Evolutionary conservation across 2,888 invertebrate species (phyloP), one percentile per base, ranked within the genome.

Genomic region (Odontocolon sp.): DNA sequence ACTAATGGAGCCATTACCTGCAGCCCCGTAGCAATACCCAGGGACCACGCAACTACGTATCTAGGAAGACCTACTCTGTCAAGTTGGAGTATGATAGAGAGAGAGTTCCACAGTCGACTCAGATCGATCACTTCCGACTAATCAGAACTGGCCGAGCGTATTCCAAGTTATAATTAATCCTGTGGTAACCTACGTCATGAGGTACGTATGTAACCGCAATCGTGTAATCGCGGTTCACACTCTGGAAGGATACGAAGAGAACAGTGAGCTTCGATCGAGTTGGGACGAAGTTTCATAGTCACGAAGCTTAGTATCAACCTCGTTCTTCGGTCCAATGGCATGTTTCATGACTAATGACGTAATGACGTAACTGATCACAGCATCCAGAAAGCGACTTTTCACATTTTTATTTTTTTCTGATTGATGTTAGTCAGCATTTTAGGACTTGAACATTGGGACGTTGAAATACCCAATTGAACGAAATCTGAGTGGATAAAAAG

Each of bases 121-220:
- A 81, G 84, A 88, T 88, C 86, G 87, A 87, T 88, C 84, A 85
- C 83, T 78, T 82, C 81, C 82, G 80, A 79, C 81, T 87, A 86
- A 86, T 87, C 86, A 84, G 73, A 72, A 61, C 61, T 33, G 31
- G 52, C 66, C 71, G 26, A 9, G 23, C 9, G 33, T 50, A 9
- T 57, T 56, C 72, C 78, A 78, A 78, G 80, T 83, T 83, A 81
- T 87, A 84, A 87, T 88, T 87, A 87, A 86, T 82, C 77, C 66
- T 57, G 52, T 52, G 23, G 63, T 52, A 57, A 77, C 33, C 59
- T 52, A 23, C 57, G 18, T 28, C 63, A 68, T 69, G 67, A 57
- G 76, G 57, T n/a, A n/a, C n/a, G n/a, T n/a, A n/a, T 18, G 47
- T 47, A 70, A 75, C 57, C 71, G 52, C 45, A 57, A 71, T 14